phyloP scores from a whole-genome alignment of 1,140 invertebrate species.

The Megalonaias nervosa region DNA sequence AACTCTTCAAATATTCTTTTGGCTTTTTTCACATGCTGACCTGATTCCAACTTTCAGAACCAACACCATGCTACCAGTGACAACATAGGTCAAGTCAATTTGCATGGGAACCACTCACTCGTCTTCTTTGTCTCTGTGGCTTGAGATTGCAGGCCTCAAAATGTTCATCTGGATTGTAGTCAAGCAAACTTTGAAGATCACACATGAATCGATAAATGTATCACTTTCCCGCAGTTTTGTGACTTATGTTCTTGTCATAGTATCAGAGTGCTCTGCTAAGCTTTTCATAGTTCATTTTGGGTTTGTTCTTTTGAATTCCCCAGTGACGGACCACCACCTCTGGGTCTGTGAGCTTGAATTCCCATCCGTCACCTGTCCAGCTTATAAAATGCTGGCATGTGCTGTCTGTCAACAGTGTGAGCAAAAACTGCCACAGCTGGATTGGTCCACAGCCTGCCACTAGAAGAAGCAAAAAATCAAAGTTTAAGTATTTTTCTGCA shows the following conservation, averaged over 20 bases:
- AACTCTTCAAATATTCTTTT: no score
- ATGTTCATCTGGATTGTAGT: conserved; percentile 69
- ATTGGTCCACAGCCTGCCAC: conserved; percentile 69
- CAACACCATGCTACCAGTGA: no score
- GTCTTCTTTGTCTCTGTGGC: conserved; percentile 71
- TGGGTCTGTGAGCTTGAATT: conserved; percentile 98
- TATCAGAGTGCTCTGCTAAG: conserved; percentile 96
- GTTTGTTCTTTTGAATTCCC: conserved; percentile 98
- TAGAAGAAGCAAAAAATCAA: no score
- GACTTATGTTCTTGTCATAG: conserved; percentile 99
- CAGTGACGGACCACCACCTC: conserved; percentile 97
- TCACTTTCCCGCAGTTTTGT: conserved; percentile 92
- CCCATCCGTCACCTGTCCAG: conserved; percentile 99
- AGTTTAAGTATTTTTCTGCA: no score
- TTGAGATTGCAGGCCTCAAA: conserved; percentile 69
- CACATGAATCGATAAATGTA: conserved; percentile 99
- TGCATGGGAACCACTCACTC: conserved; percentile 47
- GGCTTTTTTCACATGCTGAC: no score
- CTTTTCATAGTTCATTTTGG: conserved; percentile 99
- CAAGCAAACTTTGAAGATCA: conserved; percentile 84
- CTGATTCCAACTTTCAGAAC: no score
- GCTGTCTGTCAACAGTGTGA: conserved; percentile 97
- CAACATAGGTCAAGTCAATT: no score
- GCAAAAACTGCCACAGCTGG: conserved; percentile 94
- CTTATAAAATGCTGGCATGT: conserved; percentile 96